phyloP scores from a whole-genome alignment of 37 sponge, comb jelly and placozoan genomes.

The Beroe forskalii region DNA sequence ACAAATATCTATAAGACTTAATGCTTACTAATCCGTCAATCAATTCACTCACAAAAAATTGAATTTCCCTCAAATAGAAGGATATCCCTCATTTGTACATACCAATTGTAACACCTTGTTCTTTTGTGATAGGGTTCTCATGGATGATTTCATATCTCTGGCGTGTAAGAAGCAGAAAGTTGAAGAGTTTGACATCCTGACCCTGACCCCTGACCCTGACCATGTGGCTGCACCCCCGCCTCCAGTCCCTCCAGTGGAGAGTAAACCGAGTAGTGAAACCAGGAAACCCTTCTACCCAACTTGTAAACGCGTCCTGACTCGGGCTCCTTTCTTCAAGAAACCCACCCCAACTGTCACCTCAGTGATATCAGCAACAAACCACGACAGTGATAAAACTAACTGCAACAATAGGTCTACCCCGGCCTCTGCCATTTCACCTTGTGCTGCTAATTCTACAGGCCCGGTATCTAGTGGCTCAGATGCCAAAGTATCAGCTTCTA shows the following conservation, averaged over 20 bases:
- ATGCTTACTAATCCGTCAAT: too few species aligned
- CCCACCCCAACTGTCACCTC: background rate
- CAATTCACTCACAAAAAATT: too few species aligned
- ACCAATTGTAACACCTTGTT: too few species aligned
- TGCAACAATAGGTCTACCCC: too few species aligned
- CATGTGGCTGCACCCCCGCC: background rate
- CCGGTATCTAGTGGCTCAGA: background rate
- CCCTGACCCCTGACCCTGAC: background rate
- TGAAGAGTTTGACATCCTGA: constrained; percentile 17
- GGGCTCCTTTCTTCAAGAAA: background rate
- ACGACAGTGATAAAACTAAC: background rate
- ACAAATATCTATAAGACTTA: too few species aligned
- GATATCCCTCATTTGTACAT: too few species aligned
- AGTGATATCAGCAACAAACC: background rate
- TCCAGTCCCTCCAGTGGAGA: background rate
- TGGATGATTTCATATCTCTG: constrained; percentile 57
- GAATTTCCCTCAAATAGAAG: too few species aligned
- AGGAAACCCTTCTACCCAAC: constrained; percentile 57
- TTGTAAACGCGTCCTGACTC: constrained; percentile 26
- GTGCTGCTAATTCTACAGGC: background rate
- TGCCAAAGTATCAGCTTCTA: background rate
- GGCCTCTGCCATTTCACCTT: background rate
- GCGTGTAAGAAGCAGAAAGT: background rate
- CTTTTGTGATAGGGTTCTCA: background rate
- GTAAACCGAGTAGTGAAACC: background rate